Percentiles rank a stretch among this genome's conserved stretches.
Conservation (phyloP, 2,797 vertebrate genomes). For the Macrochelys suwanniensis region DNA sequence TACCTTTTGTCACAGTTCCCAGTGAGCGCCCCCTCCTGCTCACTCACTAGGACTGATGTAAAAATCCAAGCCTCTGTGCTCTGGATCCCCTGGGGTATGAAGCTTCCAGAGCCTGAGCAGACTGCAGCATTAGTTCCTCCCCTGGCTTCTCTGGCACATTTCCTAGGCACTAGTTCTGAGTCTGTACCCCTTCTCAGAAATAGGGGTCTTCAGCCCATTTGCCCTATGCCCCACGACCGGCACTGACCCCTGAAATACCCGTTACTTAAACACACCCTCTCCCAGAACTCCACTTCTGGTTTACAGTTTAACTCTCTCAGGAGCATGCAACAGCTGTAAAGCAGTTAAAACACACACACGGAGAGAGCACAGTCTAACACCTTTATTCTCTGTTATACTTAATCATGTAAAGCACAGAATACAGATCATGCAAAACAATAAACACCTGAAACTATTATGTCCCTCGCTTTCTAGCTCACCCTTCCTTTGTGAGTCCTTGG, state of each 20-base stretch:
- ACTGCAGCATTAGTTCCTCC: neutral
- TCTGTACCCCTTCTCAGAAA: neutral
- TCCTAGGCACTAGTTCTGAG: neutral
- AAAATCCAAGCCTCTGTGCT: neutral
- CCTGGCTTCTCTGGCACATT: neutral
- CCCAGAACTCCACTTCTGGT: neutral
- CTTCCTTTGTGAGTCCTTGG: neutral
- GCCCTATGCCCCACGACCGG: neutral
- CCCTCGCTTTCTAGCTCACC: neutral
- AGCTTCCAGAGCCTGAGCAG: neutral
- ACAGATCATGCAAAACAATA: neutral
- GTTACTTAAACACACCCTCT: neutral
- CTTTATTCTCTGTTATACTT: neutral
- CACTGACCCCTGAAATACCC: neutral
- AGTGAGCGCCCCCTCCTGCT: neutral
- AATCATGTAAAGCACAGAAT: neutral
- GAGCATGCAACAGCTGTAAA: neutral
- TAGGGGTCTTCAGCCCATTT: neutral
- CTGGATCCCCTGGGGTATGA: neutral
- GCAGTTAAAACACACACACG: neutral
- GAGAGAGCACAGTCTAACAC: neutral
- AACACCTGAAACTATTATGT: neutral
- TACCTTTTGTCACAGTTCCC: neutral
- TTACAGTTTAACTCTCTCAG: neutral
- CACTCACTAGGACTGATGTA: neutral